Evolutionary conservation across 2,113 vertebrate genomes (phyloP), one percentile per base, ranked within the genome.

Genomic region (Isichthys henryi): DNA sequence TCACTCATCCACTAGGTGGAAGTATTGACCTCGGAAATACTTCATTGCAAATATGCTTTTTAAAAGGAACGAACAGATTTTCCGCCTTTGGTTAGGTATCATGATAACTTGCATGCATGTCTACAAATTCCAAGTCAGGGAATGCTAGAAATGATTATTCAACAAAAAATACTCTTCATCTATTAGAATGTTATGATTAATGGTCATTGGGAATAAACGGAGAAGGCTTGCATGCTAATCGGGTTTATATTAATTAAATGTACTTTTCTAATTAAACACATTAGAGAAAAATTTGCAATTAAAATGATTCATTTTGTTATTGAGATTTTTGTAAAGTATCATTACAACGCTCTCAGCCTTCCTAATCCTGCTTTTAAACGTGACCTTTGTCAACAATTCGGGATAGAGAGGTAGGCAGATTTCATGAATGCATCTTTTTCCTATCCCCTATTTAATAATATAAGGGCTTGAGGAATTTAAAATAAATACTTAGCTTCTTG

Each of bases 401-500:
- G 53, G 83, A 43, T 83, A 82, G 49, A 66, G 58, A 43, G 83
- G 88, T 52, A 53, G 39, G 89, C 95, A 95, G 95, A 93, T 91
- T 88, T 94, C 94, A 95, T 93, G 95, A 95, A 95, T 80, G 94
- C 2, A 2, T 9, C 89, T 62, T 50, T 91, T 84, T 8, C 74
- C 74, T 35, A 80, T 43, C 43, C 5, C 13, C 15, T 82, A 82
- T 23, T 46, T 45, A 23, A 94, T 93, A 91, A 93, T 90, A 90
- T 52, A 89, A 88, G 92, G 70, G 91, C 91, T 39, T 11, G 92
- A 93, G 91, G 90, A 95, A 94, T 94, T 95, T 94, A 89, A 95
- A 93, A 94, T 94, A 93, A 94, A 95, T 95, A 84, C 91, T 52
- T 88, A 95, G 93, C 92, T 94, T 94, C 93, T 93, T 87, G 93